phyloP scores from a whole-genome alignment of 2,113 vertebrate species.

The Dascyllus trimaculatus region DNA sequence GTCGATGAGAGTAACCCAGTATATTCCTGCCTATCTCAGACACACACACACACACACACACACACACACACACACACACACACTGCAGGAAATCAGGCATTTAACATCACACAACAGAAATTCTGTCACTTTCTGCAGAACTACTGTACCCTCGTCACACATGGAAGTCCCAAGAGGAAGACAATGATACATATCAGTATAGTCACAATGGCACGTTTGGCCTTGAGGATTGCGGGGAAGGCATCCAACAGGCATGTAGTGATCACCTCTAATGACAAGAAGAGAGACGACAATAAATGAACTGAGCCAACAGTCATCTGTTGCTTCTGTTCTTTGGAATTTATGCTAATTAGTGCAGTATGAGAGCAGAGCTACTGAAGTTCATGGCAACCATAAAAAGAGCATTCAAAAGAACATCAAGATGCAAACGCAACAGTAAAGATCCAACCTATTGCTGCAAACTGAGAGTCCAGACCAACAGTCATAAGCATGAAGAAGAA shows the following conservation, averaged over 20 bases:
- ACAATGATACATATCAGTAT: constrained; percentile 81
- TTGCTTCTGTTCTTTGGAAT: too few relatives aligned
- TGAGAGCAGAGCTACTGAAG: background rate
- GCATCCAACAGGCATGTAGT: constrained; percentile 91
- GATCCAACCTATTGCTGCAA: constrained; percentile 91
- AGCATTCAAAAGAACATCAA: background rate
- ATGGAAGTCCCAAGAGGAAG: constrained; percentile 91
- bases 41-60: constrained; percentile 16
- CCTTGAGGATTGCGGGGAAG: constrained; percentile 86
- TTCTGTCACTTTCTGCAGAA: background rate
- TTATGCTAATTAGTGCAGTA: background rate
- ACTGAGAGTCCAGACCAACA: constrained; percentile 94
- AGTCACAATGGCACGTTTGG: constrained; percentile 85
- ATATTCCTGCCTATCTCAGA: constrained; percentile 83
- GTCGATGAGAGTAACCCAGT: constrained; percentile 88
- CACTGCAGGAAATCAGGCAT: background rate
- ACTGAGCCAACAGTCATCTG: too few relatives aligned
- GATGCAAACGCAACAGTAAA: background rate
- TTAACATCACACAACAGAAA: background rate
- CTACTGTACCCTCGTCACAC: constrained; percentile 89
- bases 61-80: background rate
- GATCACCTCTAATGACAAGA: constrained; percentile 88
- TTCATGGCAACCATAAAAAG: too few relatives aligned
- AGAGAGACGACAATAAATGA: background rate
- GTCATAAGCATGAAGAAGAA: constrained; percentile 98